Percentiles rank a stretch among this genome's conserved stretches.
Conservation (phyloP, 2,888 invertebrate genomes). For the Herminia tarsipennalis region DNA sequence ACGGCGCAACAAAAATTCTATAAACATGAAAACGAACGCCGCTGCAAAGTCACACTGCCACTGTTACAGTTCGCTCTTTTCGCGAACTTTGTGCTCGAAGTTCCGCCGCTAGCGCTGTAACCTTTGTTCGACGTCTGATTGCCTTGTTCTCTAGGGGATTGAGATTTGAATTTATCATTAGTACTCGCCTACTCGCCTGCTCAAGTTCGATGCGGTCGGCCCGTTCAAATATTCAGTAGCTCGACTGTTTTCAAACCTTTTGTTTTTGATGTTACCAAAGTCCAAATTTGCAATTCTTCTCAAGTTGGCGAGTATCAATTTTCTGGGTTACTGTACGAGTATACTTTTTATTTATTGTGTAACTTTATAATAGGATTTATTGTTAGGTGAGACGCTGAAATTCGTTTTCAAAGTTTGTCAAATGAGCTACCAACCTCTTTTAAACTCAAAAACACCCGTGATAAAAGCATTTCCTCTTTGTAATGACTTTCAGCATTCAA, state of each 20-base stretch:
- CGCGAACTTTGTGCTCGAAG: conserved; percentile 52
- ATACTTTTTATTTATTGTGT: conserved; percentile 27
- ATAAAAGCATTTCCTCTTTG: too few species aligned
- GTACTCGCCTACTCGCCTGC: conserved; percentile 52
- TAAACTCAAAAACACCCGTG: too few species aligned
- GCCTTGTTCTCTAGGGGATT: conserved; percentile 72
- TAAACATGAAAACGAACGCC: conserved; percentile 39
- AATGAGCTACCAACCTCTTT: neutral
- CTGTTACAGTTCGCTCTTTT: conserved; percentile 52
- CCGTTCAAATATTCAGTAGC: conserved; percentile 74
- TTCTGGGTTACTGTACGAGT: conserved; percentile 13
- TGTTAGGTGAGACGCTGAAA: conserved; percentile 14
- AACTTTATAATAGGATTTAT: conserved; percentile 27
- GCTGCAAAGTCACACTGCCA: conserved; percentile 50
- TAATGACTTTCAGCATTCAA: too few species aligned
- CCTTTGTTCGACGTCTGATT: conserved; percentile 79
- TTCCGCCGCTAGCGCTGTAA: conserved; percentile 56
- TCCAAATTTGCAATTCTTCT: conserved; percentile 41
- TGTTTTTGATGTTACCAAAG: conserved; percentile 55
- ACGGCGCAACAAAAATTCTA: conserved; percentile 26
- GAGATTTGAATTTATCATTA: conserved; percentile 83
- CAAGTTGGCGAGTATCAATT: conserved; percentile 33
- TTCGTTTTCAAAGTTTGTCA: conserved; percentile 6
- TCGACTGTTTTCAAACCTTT: conserved; percentile 55
- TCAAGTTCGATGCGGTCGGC: conserved; percentile 58